Percentiles rank a stretch among this genome's conserved stretches.
These are phyloP conservation scores for Drosophila kepulauana DNA, from an alignment of 1,140 invertebrate genomes.

Conservation along the genomic window DNA sequence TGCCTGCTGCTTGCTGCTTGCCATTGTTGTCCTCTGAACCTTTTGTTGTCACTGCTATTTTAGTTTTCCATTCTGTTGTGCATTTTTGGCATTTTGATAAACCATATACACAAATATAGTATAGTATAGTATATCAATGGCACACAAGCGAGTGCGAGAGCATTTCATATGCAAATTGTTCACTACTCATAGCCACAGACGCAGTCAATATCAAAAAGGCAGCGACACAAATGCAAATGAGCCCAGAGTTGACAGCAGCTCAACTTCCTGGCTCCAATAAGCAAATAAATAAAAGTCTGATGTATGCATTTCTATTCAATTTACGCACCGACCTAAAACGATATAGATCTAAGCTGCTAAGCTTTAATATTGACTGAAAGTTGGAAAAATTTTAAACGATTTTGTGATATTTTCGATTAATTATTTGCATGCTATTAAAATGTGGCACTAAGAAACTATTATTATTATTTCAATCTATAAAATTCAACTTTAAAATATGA, in stretches of 20 bases:
- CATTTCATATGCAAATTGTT: conserved; percentile 73
- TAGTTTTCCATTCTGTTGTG: conserved; percentile 39
- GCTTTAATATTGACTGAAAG: not conserved
- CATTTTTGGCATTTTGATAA: conserved; percentile 34
- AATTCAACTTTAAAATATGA: no score
- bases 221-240: conserved; percentile 59
- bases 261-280: conserved; percentile 1
- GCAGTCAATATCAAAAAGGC: conserved; percentile 46
- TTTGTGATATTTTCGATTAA: no score
- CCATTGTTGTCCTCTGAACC: conserved; percentile 4
- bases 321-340: not conserved
- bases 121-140: conserved; percentile 49
- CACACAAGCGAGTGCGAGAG: conserved; percentile 35
- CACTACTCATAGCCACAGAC: conserved; percentile 38
- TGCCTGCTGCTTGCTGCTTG: conserved; percentile 23
- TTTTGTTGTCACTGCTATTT: conserved; percentile 53
- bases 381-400: no score
- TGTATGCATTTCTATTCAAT: conserved; percentile 5
- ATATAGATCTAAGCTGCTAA: not conserved
- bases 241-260: conserved; percentile 1
- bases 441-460: no score
- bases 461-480: no score
- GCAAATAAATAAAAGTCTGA: not conserved
- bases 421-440: no score
- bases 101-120: not conserved